Percentiles rank a stretch among this genome's conserved stretches.
These are phyloP conservation scores for Bubalus kerabau DNA, from an alignment of 2,113 vertebrate genomes.

Conservation along the genomic window DNA sequence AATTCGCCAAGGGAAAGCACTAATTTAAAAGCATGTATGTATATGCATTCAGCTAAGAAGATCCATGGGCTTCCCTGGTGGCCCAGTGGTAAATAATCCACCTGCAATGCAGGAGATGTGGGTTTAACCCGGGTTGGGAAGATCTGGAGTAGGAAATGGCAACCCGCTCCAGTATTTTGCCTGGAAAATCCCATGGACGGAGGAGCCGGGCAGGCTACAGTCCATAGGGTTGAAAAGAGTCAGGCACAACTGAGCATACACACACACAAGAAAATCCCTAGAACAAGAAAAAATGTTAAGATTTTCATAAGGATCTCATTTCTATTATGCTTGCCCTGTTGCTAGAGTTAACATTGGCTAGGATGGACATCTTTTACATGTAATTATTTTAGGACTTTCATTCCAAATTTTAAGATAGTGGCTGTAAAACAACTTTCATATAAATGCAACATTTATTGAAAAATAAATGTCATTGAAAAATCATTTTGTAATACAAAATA, in stretches of 20 bases:
- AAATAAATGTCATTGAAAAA: neutral
- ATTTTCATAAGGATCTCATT: conserved; percentile 32
- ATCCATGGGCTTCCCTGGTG: neutral
- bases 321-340: neutral
- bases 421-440: neutral
- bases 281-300: neutral
- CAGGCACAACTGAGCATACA: neutral
- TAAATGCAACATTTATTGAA: neutral
- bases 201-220: neutral
- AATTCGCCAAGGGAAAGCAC: neutral
- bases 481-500: conserved; percentile 1
- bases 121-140: neutral
- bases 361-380: neutral
- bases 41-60: neutral
- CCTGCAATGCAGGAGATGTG: neutral
- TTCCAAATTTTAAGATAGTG: neutral
- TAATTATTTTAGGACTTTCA: neutral
- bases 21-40: neutral
- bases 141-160: neutral
- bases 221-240: neutral
- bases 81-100: neutral
- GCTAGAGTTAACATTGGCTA: neutral
- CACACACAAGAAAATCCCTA: conserved; percentile 8
- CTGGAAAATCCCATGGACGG: neutral
- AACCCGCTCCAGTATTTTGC: neutral